Percentiles rank a stretch among this genome's conserved stretches.
These are phyloP conservation scores for Clunio marinus DNA, from an alignment of 2,888 invertebrate species.

Conservation along the genomic window DNA sequence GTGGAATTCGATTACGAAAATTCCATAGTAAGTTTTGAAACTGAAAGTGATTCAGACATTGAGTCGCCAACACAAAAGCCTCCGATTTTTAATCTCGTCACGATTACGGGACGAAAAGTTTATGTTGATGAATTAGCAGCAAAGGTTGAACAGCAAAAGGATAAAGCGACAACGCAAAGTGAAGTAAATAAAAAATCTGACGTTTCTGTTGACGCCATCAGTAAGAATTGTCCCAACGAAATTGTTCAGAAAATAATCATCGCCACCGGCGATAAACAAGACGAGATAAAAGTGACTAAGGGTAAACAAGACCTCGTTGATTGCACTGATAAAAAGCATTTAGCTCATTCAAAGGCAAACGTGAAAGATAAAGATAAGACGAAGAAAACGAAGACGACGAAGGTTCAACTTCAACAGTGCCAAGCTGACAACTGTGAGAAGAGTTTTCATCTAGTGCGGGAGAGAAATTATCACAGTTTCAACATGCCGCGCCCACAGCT, in stretches of 20 bases:
- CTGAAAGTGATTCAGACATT: conserved; percentile 24
- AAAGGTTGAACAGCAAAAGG: conserved; percentile 27
- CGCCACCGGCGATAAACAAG: conserved; percentile 40
- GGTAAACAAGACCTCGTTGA: conserved; percentile 37
- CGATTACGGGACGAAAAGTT: conserved; percentile 38
- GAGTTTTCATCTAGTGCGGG: conserved; percentile 45
- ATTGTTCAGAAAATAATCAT: conserved; percentile 40
- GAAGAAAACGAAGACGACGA: too few relatives aligned
- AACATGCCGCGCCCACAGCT: conserved; percentile 62
- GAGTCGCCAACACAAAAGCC: conserved; percentile 9
- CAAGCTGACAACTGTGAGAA: neutral
- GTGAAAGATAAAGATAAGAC: conserved; percentile 42
- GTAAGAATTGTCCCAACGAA: conserved; percentile 40
- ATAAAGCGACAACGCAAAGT: conserved; percentile 18
- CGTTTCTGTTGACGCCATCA: neutral
- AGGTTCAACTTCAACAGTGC: too few relatives aligned
- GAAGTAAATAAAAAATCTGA: neutral
- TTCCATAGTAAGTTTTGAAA: conserved; percentile 38
- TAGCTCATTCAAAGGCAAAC: conserved; percentile 41
- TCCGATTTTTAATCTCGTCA: conserved; percentile 30
- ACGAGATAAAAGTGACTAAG: conserved; percentile 23
- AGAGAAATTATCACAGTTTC: conserved; percentile 47
- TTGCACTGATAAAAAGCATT: conserved; percentile 34
- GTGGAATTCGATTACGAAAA: conserved; percentile 39
- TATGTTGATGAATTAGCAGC: conserved; percentile 40